Evolutionary conservation across 1,140 invertebrate species (phyloP).

Genomic region (Bombus huntii): DNA sequence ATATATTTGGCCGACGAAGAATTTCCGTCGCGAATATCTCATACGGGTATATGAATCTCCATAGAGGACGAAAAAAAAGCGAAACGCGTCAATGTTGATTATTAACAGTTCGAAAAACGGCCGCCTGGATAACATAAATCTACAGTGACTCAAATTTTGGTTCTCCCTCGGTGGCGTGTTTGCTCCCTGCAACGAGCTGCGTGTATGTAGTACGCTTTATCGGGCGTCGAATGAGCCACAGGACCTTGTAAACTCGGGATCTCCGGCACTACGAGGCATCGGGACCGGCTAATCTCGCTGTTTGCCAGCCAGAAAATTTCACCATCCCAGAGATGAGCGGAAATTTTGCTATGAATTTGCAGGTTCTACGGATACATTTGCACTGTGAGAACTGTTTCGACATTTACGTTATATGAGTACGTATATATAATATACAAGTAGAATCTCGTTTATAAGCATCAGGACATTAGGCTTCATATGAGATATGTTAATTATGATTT

Average conservation of each 20-base stretch:
- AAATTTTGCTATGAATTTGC: not conserved
- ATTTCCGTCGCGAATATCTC: no score
- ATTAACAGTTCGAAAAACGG: not conserved
- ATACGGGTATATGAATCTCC: not conserved
- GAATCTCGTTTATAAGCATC: not conserved
- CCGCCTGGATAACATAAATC: not conserved
- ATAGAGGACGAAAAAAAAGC: no score
- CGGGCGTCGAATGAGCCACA: slow-evolving; percentile 7
- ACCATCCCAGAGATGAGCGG: rapidly evolving
- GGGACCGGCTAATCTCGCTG: slow-evolving; percentile 6
- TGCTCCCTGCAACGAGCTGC: not conserved
- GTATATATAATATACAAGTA: no score
- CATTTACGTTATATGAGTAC: not conserved
- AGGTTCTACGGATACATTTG: not conserved
- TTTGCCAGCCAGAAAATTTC: not conserved
- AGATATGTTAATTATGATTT: not conserved
- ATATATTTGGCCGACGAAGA: no score
- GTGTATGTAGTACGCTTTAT: slow-evolving; percentile 2
- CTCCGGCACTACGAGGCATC: not conserved
- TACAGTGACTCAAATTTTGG: slow-evolving; percentile 11
- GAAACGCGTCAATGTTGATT: slow-evolving; percentile 7
- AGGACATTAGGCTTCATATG: not conserved
- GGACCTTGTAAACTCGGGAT: not conserved
- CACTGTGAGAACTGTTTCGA: not conserved
- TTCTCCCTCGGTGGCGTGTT: not conserved